Evolutionary conservation across 2,797 vertebrate species (phyloP).

Genomic region (Siniperca obscura): DNA sequence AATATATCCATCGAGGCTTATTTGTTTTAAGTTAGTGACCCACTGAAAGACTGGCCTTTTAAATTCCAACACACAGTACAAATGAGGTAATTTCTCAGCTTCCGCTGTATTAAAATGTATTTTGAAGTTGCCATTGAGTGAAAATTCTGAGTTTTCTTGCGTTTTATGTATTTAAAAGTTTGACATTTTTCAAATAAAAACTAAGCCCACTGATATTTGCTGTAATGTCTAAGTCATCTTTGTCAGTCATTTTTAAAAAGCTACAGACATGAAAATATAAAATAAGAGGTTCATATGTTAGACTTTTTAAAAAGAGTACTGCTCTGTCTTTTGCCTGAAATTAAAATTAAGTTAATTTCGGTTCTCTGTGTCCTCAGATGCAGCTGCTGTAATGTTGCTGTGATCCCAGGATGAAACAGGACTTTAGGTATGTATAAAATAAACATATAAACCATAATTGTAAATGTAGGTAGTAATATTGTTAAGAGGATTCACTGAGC

Average conservation of each 20-base stretch:
- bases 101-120: not conserved
- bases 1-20: not conserved
- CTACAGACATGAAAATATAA: not conserved
- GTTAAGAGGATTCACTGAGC: not conserved
- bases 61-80: slow-evolving; percentile 1
- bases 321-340: not conserved
- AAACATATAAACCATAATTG: not conserved
- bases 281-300: not conserved
- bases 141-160: not conserved
- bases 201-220: not conserved
- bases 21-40: not conserved
- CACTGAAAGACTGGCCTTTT: not conserved
- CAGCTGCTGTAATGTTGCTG: not conserved
- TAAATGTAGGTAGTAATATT: not conserved
- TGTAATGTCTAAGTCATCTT: not conserved
- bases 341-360: not conserved
- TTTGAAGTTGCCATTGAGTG: not conserved
- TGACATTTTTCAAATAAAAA: not conserved
- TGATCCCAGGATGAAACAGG: not conserved
- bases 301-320: not conserved
- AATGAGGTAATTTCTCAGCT: not conserved
- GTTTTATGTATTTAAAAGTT: not conserved
- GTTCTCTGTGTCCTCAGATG: slow-evolving; percentile 19
- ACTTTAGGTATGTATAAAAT: slow-evolving; percentile 21
- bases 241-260: not conserved